Conservation (phyloP, 92 coral and sea anemone species). For the Plumapathes pennacea region DNA sequence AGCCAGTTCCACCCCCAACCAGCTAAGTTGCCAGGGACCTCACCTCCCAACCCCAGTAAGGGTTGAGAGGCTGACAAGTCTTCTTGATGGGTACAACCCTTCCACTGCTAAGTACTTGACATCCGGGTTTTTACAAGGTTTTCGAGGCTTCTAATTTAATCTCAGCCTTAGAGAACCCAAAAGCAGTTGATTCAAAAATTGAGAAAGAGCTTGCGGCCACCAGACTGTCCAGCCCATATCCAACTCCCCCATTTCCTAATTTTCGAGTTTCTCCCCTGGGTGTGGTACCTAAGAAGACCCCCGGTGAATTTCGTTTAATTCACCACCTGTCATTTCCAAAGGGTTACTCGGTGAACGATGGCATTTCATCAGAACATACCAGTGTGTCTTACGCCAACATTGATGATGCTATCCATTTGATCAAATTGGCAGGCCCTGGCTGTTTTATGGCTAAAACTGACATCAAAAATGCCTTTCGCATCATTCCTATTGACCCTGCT, state of each 20-base stretch:
- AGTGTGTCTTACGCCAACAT: no score
- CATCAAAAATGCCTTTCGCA: conserved; percentile 7
- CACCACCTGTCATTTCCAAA: conserved; percentile 24
- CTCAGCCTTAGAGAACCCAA: conserved; percentile 18
- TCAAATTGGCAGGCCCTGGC: conserved; percentile 3
- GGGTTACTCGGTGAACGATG: conserved; percentile 19
- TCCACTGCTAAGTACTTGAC: conserved; percentile 26
- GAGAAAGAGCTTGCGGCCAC: conserved; percentile 14
- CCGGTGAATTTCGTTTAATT: conserved; percentile 37
- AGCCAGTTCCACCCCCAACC: no score
- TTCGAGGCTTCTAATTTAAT: conserved; percentile 25
- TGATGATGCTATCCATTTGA: conserved; percentile 40
- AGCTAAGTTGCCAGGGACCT: neutral
- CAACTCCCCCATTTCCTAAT: conserved; percentile 24
- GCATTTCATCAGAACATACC: neutral
- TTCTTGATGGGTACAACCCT: conserved; percentile 31
- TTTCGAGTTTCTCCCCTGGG: conserved; percentile 43
- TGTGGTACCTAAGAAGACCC: conserved; percentile 37
- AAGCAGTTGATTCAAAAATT: conserved; percentile 17
- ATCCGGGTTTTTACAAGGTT: conserved; percentile 42
- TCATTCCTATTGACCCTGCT: conserved; percentile 13
- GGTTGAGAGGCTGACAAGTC: conserved; percentile 9
- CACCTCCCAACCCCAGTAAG: conserved; percentile 37
- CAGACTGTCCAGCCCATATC: conserved; percentile 48
- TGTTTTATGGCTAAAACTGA: conserved; percentile 14